Percentiles rank a stretch among this genome's conserved stretches.
Conservation (phyloP, 2,797 vertebrate species). For the Geotria australis region DNA sequence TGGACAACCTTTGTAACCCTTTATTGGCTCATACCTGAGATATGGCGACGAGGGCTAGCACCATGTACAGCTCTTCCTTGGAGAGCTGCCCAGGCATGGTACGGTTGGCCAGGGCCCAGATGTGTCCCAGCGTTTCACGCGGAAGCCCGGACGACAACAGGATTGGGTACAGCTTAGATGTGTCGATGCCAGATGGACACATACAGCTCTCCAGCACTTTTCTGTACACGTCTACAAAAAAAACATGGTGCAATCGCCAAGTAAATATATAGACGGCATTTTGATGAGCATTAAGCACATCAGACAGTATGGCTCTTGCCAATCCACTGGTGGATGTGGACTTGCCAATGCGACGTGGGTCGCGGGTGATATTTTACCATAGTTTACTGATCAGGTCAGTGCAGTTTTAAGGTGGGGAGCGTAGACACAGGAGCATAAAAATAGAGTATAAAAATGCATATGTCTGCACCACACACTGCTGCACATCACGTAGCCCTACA, state of each 20-base stretch:
- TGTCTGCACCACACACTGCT: no score
- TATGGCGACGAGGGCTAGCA: constrained; percentile 70
- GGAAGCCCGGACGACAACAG: constrained; percentile 89
- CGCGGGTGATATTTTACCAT: no score
- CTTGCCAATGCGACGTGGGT: no score
- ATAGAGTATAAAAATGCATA: no score
- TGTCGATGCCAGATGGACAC: constrained; percentile 73
- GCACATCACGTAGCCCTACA: no score
- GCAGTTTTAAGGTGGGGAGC: no score
- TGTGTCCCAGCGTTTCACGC: constrained; percentile 81
- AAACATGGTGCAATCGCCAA: neutral
- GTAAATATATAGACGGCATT: no score
- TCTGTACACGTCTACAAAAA: constrained; percentile 51
- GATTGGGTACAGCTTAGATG: constrained; percentile 79
- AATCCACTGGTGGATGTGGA: neutral
- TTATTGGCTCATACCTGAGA: constrained; percentile 91
- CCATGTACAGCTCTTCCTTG: constrained; percentile 77
- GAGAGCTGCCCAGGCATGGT: constrained; percentile 86
- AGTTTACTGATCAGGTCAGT: no score
- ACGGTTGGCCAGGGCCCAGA: constrained; percentile 85
- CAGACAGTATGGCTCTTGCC: neutral
- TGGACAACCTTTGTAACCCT: no score
- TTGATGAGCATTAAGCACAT: no score
- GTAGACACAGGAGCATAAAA: no score
- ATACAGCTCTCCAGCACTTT: constrained; percentile 68